Evolutionary conservation across 2,113 vertebrate genomes (phyloP), one percentile per base, ranked within the genome.

Genomic region (Sakesphorus luctuosus): DNA sequence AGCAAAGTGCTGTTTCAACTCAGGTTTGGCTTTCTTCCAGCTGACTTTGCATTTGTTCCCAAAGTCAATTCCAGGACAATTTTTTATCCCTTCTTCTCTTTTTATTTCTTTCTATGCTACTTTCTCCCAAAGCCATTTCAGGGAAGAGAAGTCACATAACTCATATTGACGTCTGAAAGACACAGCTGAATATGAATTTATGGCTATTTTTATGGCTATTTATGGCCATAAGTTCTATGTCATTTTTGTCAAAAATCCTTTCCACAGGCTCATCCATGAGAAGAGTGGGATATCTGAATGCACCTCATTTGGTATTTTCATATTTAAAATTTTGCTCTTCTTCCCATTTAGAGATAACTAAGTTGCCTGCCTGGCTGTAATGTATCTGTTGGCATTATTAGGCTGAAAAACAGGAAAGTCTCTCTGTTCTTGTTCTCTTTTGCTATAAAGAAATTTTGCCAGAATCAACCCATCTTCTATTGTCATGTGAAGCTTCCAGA

Each of bases 21-120:
- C 44, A 56, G 73, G 52, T 73, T 85, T 67, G 72, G 61, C 68
- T 69, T 93, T 94, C 53, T 96, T 94, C 44, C 87, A 91, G 78
- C 84, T 94, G 84, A 95, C 59, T 24, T 50, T 76, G 84, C 94
- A 87, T 89, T 94, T 92, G 66, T 94, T 93, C 81, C 24, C 77
- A 58, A 95, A 94, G 73, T 94, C 58, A 91, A 23, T 72, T 92
- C 46, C 77, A 87, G 83, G 63, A 77, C 59, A 75, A 7, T 18
- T 79, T 35, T 52, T 46, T 40, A 25, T 6, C 1, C 4, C 3
- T 2, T 12, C 63, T 20, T 29, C 16, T 72, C 18, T 65, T 74
- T 83, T 75, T 68, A 20, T 5, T 50, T 6, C 36, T 89, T 89
- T 81, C 19, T 58, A 44, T 40, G 14, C n/a, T 92, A 33, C 50